Conservation (phyloP, 2,113 vertebrate species). For the Coryphaenoides rupestris region DNA sequence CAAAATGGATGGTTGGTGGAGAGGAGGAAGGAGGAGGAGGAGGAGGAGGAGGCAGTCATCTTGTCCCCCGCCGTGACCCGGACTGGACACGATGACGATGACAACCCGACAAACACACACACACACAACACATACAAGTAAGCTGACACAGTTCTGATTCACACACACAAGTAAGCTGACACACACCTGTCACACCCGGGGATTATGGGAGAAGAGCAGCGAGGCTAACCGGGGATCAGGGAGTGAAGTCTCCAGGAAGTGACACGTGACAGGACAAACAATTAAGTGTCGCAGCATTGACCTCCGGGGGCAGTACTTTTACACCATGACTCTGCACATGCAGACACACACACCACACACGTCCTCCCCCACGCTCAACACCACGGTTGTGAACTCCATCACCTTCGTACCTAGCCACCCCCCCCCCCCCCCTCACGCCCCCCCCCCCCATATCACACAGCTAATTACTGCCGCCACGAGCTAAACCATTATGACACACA, state of each 20-base stretch:
- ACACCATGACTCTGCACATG: constrained; percentile 41
- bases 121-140: constrained; percentile 58
- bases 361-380: too few relatives aligned
- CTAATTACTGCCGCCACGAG: too few relatives aligned
- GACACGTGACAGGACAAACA: constrained; percentile 75
- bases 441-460: too few relatives aligned
- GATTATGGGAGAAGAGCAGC: constrained; percentile 70
- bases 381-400: too few relatives aligned
- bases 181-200: constrained; percentile 67
- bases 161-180: constrained; percentile 65
- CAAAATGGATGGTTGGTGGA: too few relatives aligned
- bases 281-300: constrained; percentile 68
- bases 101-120: constrained; percentile 49
- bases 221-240: constrained; percentile 63
- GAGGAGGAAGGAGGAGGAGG: too few relatives aligned
- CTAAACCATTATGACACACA: too few relatives aligned
- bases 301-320: constrained; percentile 68
- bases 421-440: too few relatives aligned
- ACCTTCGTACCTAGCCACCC: too few relatives aligned
- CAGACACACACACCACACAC: too few relatives aligned
- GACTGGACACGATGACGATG: too few relatives aligned
- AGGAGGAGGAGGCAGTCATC: constrained; percentile 38
- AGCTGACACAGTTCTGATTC: constrained; percentile 69
- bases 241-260: constrained; percentile 71
- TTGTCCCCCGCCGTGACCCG: constrained; percentile 38